These are phyloP conservation scores for Anser cygnoides DNA, from an alignment of 2,113 vertebrate genomes.

Conservation along the genomic window DNA sequence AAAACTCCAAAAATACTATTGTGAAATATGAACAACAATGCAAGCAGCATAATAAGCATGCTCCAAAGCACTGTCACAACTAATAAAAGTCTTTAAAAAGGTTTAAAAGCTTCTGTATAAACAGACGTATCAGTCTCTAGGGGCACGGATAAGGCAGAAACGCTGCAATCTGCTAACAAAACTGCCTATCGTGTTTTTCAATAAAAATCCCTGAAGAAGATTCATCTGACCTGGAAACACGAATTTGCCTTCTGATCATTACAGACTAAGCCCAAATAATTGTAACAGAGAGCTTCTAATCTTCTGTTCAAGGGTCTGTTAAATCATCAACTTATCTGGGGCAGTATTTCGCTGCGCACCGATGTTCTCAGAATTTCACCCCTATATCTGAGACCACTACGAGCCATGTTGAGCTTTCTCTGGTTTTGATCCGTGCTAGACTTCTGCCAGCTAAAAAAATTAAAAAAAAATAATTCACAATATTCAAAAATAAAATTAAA, in stretches of 20 bases:
- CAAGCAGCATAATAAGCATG: background rate
- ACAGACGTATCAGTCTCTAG: background rate
- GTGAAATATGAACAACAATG: conserved; percentile 44
- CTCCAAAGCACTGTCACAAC: background rate
- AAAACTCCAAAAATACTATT: conserved; percentile 28
- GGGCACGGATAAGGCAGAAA: background rate
- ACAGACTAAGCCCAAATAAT: background rate
- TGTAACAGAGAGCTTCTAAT: background rate
- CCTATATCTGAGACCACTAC: background rate
- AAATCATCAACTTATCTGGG: background rate
- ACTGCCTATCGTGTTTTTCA: background rate
- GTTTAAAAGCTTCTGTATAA: background rate
- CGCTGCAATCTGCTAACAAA: background rate
- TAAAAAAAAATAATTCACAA: background rate
- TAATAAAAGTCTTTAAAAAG: background rate
- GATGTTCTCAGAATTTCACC: background rate
- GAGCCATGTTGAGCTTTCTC: background rate
- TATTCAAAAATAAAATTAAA: background rate
- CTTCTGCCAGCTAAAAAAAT: background rate
- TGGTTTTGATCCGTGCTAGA: background rate
- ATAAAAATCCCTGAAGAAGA: background rate
- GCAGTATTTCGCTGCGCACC: background rate
- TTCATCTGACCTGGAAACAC: background rate
- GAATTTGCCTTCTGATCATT: background rate
- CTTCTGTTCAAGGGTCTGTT: background rate